Evolutionary conservation across 2,888 invertebrate genomes (phyloP).

Genomic region (Tortricodes alternella): DNA sequence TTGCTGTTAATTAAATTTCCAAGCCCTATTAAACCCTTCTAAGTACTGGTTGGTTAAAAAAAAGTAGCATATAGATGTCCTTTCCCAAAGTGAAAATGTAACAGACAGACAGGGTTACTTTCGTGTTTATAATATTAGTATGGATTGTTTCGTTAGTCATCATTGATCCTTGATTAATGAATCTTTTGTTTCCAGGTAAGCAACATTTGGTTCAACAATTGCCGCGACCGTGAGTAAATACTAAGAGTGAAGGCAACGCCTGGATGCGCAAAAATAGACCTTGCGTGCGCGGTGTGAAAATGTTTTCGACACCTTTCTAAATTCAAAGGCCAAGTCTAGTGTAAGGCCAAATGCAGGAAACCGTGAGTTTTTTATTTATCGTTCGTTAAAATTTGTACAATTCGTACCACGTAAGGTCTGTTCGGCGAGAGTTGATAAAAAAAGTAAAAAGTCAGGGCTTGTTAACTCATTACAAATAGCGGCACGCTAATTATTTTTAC

Average conservation of each 20-base stretch:
- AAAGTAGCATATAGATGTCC: too few species aligned
- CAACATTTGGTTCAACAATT: background rate
- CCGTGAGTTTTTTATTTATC: background rate
- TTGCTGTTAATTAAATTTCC: too few species aligned
- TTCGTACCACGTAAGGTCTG: too few species aligned
- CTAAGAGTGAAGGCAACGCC: background rate
- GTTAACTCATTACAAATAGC: too few species aligned
- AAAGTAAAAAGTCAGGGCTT: too few species aligned
- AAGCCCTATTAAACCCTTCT: too few species aligned
- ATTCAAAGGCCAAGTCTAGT: constrained; percentile 21
- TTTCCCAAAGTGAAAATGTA: too few species aligned
- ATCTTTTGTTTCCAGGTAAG: constrained; percentile 25
- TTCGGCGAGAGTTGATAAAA: too few species aligned
- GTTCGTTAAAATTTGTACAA: background rate
- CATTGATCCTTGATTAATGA: constrained; percentile 2
- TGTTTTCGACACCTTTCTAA: constrained; percentile 31
- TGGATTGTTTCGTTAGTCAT: background rate
- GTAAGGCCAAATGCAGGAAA: background rate
- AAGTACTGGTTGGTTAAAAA: too few species aligned
- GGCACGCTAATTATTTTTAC: too few species aligned
- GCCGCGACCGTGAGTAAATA: constrained; percentile 4
- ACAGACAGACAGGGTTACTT: too few species aligned
- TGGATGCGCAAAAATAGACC: constrained; percentile 19
- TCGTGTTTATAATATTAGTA: background rate
- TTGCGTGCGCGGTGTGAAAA: constrained; percentile 25